Evolutionary conservation across 2,888 invertebrate genomes (phyloP).

Genomic region (Alloplasta piceator): DNA sequence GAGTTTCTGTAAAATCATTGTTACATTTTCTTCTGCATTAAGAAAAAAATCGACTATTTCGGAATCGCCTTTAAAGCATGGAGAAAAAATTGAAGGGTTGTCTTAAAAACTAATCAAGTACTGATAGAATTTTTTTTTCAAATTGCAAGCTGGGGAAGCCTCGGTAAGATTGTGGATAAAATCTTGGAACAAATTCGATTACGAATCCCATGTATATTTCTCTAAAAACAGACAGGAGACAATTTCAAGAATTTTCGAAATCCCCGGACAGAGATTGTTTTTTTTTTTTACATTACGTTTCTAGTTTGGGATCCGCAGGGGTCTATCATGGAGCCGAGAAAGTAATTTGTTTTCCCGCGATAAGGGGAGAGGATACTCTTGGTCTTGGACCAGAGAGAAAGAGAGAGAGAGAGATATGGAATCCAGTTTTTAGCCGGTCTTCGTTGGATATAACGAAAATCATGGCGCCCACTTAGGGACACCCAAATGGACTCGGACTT

Average conservation of each 20-base stretch:
- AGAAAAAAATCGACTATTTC: too few relatives aligned
- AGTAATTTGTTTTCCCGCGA: conserved; percentile 69
- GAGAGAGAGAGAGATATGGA: conserved; percentile 59
- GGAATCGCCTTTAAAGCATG: too few relatives aligned
- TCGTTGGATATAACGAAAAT: conserved; percentile 61
- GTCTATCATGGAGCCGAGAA: conserved; percentile 61
- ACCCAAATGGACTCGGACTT: conserved; percentile 75
- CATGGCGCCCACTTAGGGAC: conserved; percentile 76
- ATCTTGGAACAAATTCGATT: too few relatives aligned
- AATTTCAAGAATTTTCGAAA: conserved; percentile 51
- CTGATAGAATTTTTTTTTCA: too few relatives aligned
- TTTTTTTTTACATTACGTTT: conserved; percentile 18
- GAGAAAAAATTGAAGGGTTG: too few relatives aligned
- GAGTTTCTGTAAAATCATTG: background rate
- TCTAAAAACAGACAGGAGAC: background rate
- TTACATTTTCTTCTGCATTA: too few relatives aligned
- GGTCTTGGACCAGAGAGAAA: conserved; percentile 55
- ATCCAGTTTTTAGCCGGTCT: conserved; percentile 56
- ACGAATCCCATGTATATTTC: background rate
- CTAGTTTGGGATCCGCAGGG: conserved; percentile 53
- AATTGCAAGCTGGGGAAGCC: too few relatives aligned
- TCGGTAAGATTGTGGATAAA: too few relatives aligned
- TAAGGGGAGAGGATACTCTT: conserved; percentile 63
- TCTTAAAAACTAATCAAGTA: too few relatives aligned
- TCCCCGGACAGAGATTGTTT: conserved; percentile 34